phyloP scores from a whole-genome alignment of 2,888 invertebrate species.

The Oscheius onirici region DNA sequence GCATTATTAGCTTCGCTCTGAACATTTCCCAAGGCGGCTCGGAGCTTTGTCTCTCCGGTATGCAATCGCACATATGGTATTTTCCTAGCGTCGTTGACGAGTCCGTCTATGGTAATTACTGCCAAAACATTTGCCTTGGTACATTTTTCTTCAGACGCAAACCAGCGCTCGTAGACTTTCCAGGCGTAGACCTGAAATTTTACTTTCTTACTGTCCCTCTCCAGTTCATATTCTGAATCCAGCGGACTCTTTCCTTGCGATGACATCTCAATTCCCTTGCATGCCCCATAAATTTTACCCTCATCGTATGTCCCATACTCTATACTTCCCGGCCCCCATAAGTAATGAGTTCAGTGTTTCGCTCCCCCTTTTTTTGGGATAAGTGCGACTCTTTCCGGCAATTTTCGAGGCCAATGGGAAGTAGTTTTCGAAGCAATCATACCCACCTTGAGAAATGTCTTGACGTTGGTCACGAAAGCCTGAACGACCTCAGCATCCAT shows the following conservation, averaged over 20 bases:
- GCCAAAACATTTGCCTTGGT: conserved; percentile 47
- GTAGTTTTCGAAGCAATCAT: neutral
- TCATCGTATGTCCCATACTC: no score
- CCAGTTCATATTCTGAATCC: no score
- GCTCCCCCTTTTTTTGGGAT: neutral
- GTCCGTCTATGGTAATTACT: conserved; percentile 61
- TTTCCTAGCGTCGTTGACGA: conserved; percentile 64
- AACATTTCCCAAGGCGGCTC: conserved; percentile 56
- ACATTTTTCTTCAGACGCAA: conserved; percentile 47
- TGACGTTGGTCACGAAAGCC: conserved; percentile 61
- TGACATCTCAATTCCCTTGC: no score
- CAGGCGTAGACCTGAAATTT: conserved; percentile 60
- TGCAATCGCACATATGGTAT: conserved; percentile 62
- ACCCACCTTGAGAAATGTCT: conserved; percentile 61
- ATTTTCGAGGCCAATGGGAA: neutral
- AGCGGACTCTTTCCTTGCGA: no score
- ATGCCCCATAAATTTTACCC: no score
- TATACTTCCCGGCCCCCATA: neutral
- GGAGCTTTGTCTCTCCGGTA: conserved; percentile 52
- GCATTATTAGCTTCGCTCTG: conserved; percentile 65
- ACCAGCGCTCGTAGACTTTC: conserved; percentile 67
- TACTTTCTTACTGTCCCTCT: no score
- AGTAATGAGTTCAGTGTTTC: neutral
- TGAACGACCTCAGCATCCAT: conserved; percentile 60
- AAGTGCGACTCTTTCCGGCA: neutral